Evolutionary conservation across 2,797 vertebrate genomes (phyloP), one percentile per base, ranked within the genome.

Genomic region (Neosilurus hyrtlii): DNA sequence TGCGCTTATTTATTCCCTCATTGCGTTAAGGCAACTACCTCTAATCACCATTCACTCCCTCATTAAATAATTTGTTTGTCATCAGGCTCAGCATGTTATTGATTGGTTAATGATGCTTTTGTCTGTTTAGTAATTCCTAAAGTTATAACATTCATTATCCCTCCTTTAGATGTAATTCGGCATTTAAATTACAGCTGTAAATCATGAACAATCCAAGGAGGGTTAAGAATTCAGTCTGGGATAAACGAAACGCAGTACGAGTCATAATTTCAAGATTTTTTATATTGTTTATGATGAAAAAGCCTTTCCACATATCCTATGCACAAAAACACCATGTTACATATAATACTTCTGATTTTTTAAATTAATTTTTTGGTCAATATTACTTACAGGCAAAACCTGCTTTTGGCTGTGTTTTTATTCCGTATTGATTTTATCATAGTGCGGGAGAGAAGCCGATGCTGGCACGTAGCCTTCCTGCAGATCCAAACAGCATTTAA

Each of bases 11-110:
- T 76, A 80, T 68, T 82, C 76, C 49, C 65, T 66, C 62, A 59
- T 78, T 79, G 24, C 30, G 49, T 77, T 43, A 77, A 77, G 37
- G 59, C 6, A 14, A 43, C 56, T 15, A 20, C 37, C 11, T 63
- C 66, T 56, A 79, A 43, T 81, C 37, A 30, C 63, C 9, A 75
- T 82, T 80, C 62, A 74, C 70, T 71, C 20, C 73, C 56, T 75
- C 26, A 9, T 26, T 78, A 63, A 51, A 15, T 63, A 5, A 78
- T 78, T 65, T 65, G 61, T 54, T 75, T 59, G 10, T 30, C 73
- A 37, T 59, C 16, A 12, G 22, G 73, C 56, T 75, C 73, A 74
- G 72, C 72, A 26, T 49, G 57, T 63, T 77, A 77, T 63, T 77
- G 59, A 63, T 49, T 77, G 35, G 57, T 76, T 43, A 62, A 7